Percentiles rank a stretch among this genome's conserved stretches.
Evolutionary conservation across 2,888 invertebrate genomes (phyloP).

Genomic region (Patella caerulea): DNA sequence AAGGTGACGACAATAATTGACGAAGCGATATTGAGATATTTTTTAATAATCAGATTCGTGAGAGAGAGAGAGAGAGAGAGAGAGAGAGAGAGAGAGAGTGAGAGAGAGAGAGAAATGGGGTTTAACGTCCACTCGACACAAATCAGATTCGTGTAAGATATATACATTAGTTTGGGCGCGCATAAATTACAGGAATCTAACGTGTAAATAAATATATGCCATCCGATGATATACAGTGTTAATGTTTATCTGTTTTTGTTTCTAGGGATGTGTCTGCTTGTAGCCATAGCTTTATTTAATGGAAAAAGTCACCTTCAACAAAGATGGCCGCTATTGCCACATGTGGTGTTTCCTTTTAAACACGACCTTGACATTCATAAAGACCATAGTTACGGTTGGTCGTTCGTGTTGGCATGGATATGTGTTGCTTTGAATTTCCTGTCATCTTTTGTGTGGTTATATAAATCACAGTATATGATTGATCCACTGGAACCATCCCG

Average conservation of each 20-base stretch:
- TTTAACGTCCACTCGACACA: too few relatives aligned
- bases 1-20: too few relatives aligned
- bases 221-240: too few relatives aligned
- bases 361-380: constrained; percentile 46
- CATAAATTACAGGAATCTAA: too few relatives aligned
- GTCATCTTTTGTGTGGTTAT: constrained; percentile 58
- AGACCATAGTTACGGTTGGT: constrained; percentile 60
- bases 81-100: too few relatives aligned
- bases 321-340: constrained; percentile 49
- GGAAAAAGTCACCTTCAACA: constrained; percentile 59
- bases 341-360: constrained; percentile 52
- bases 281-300: constrained; percentile 60
- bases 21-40: too few relatives aligned
- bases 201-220: too few relatives aligned
- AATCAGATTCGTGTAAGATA: too few relatives aligned
- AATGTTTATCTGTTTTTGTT: constrained; percentile 12
- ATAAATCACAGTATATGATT: constrained; percentile 49
- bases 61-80: too few relatives aligned
- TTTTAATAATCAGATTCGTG: too few relatives aligned
- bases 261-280: constrained; percentile 53
- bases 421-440: constrained; percentile 60
- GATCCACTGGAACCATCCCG: not conserved
- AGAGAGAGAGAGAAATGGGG: too few relatives aligned
- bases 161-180: too few relatives aligned
- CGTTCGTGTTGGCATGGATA: constrained; percentile 65